Conservation (phyloP, 2,113 vertebrate species). For the Hystrix brachyura region DNA sequence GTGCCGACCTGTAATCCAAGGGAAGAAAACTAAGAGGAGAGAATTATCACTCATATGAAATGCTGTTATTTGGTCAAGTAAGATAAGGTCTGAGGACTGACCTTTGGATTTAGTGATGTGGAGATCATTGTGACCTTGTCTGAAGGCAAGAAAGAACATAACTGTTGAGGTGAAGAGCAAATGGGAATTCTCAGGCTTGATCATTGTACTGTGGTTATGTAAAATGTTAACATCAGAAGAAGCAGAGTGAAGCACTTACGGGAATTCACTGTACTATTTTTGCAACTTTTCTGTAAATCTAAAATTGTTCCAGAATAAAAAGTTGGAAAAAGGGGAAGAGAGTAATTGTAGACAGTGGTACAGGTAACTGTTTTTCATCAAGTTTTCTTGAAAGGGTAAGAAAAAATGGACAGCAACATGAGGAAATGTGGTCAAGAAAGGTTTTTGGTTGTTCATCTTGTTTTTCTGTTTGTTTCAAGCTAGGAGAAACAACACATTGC, state of each 20-base stretch:
- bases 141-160: not conserved
- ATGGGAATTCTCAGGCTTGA: slow-evolving; percentile 34
- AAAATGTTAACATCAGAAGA: slow-evolving; percentile 25
- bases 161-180: not conserved
- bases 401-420: not conserved
- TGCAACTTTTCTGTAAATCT: slow-evolving; percentile 46
- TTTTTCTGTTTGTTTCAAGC: not conserved
- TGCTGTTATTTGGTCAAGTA: not conserved
- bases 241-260: not conserved
- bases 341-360: not conserved
- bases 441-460: not conserved
- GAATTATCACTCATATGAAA: not conserved
- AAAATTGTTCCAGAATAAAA: slow-evolving; percentile 27
- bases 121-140: not conserved
- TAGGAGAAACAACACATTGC: not conserved
- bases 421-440: slow-evolving; percentile 13
- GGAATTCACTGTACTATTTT: not conserved
- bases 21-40: not conserved
- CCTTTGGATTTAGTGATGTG: not conserved
- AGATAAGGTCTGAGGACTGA: not conserved
- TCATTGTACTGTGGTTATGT: not conserved
- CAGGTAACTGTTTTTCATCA: not conserved
- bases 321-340: not conserved
- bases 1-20: not conserved
- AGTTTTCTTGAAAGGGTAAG: slow-evolving; percentile 18